Evolutionary conservation across 2,888 invertebrate species (phyloP).

Genomic region (Serripes groenlandicus): DNA sequence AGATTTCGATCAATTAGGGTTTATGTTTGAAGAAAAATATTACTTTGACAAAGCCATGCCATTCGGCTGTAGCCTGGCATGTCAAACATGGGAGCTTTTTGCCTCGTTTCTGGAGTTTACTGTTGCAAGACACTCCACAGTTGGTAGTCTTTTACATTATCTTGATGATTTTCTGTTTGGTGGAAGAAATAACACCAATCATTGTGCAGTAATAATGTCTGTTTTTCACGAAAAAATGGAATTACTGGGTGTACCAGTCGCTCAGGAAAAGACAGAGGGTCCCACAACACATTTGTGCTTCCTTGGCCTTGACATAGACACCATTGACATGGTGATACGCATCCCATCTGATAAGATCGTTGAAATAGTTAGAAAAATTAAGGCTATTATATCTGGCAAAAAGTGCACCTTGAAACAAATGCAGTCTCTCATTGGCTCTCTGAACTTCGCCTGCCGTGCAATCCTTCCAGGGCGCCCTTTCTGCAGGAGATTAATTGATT

Average conservation of each 20-base stretch:
- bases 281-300: constrained; percentile 19
- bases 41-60: constrained; percentile 48
- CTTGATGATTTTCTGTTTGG: constrained; percentile 51
- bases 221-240: not conserved
- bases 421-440: constrained; percentile 41
- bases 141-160: constrained; percentile 27
- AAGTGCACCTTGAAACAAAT: constrained; percentile 36
- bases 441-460: constrained; percentile 46
- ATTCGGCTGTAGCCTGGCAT: constrained; percentile 40
- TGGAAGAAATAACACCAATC: constrained; percentile 10
- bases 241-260: constrained; percentile 22
- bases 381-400: constrained; percentile 13
- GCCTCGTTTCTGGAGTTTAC: constrained; percentile 13
- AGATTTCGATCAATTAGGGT: constrained; percentile 43
- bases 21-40: constrained; percentile 37
- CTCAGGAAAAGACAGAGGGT: constrained; percentile 29
- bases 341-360: constrained; percentile 31
- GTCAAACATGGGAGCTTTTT: constrained; percentile 31
- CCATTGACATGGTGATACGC: constrained; percentile 27
- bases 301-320: constrained; percentile 46
- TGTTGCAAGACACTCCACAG: not conserved
- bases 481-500: constrained; percentile 37
- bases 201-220: not conserved
- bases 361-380: constrained; percentile 7
- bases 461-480: constrained; percentile 48